Conservation (phyloP, 2,888 invertebrate genomes). For the Diadromus collaris region DNA sequence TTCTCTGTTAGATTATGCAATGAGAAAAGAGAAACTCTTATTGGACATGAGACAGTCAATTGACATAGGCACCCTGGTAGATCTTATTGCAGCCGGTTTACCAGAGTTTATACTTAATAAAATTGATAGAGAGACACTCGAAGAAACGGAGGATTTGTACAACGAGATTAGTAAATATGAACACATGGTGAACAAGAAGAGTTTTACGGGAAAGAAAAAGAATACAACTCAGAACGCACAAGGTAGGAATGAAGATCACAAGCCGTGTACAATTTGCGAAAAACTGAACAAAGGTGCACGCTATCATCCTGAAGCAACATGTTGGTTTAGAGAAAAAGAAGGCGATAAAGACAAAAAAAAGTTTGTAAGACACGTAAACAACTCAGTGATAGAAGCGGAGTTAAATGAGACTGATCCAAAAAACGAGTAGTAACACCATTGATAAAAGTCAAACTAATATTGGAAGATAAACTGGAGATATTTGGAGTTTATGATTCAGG, state of each 20-base stretch:
- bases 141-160: slow-evolving; percentile 68
- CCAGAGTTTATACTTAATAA: slow-evolving; percentile 68
- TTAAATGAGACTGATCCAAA: slow-evolving; percentile 57
- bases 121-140: slow-evolving; percentile 69
- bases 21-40: slow-evolving; percentile 65
- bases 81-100: slow-evolving; percentile 70
- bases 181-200: slow-evolving; percentile 25
- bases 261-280: slow-evolving; percentile 56
- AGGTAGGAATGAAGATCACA: slow-evolving; percentile 24
- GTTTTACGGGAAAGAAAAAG: slow-evolving; percentile 28
- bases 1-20: slow-evolving; percentile 66
- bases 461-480: slow-evolving; percentile 55
- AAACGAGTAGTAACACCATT: slow-evolving; percentile 63
- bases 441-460: slow-evolving; percentile 59
- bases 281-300: slow-evolving; percentile 48
- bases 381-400: slow-evolving; percentile 56
- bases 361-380: slow-evolving; percentile 54
- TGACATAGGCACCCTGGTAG: slow-evolving; percentile 65
- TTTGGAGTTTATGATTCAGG: slow-evolving; percentile 63
- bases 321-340: slow-evolving; percentile 59
- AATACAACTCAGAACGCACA: slow-evolving; percentile 9
- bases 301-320: slow-evolving; percentile 59
- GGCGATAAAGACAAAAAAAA: slow-evolving; percentile 36
- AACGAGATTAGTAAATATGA: slow-evolving; percentile 71
- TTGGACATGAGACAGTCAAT: slow-evolving; percentile 64